Percentiles rank a stretch among this genome's conserved stretches.
Conservation (phyloP, 2,888 invertebrate genomes). For the Pheosia tremula region DNA sequence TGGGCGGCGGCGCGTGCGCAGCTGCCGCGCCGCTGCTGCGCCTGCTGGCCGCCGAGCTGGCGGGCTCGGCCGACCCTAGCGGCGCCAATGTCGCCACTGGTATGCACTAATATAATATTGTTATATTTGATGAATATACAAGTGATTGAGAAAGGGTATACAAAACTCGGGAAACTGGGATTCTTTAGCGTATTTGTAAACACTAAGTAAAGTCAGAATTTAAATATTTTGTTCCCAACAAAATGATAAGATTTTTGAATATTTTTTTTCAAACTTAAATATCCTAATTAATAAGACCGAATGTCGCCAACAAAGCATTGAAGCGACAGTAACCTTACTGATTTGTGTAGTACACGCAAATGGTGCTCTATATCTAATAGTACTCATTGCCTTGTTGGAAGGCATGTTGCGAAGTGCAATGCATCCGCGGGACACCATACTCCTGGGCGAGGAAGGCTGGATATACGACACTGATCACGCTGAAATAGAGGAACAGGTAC, state of each 20-base stretch:
- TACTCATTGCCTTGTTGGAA: constrained; percentile 22
- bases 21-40: constrained; percentile 88
- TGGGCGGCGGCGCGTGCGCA: constrained; percentile 50
- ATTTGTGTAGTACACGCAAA: neutral
- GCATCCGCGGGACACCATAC: constrained; percentile 87
- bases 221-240: no score
- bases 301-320: no score
- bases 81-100: constrained; percentile 89
- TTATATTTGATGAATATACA: neutral
- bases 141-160: no score
- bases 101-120: constrained; percentile 3
- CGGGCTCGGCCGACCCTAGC: constrained; percentile 96
- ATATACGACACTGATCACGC: constrained; percentile 98
- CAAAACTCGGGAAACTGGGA: no score
- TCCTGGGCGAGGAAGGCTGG: constrained; percentile 94
- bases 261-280: no score
- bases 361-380: neutral
- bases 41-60: constrained; percentile 95
- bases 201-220: no score
- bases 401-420: constrained; percentile 71
- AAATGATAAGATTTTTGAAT: no score
- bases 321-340: no score
- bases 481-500: constrained; percentile 98
- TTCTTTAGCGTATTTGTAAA: no score
- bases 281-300: no score